These are phyloP conservation scores for Parnassius apollo DNA, from an alignment of 2,888 invertebrate species.

Conservation along the genomic window DNA sequence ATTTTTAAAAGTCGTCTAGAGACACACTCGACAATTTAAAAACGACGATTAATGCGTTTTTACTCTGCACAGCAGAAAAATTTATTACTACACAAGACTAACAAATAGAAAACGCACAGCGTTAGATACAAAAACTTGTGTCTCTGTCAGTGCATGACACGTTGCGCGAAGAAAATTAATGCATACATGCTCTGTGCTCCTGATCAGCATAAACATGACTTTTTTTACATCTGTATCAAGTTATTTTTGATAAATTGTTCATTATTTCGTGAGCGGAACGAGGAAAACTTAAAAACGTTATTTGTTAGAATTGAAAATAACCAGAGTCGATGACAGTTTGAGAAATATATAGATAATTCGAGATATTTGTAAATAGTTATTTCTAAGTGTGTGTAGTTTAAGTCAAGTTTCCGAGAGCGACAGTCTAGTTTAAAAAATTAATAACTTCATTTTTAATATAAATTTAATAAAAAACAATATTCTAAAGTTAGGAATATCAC, in stretches of 20 bases:
- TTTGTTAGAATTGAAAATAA: slow-evolving; percentile 5
- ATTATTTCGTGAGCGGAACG: slow-evolving; percentile 10
- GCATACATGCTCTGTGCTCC: slow-evolving; percentile 17
- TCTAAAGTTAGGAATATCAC: too few species aligned
- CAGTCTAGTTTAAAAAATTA: too few species aligned
- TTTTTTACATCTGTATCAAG: slow-evolving; percentile 9
- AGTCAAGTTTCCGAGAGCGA: too few species aligned
- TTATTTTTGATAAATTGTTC: slow-evolving; percentile 14
- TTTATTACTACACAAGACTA: slow-evolving; percentile 7
- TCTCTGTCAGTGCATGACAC: slow-evolving; percentile 11
- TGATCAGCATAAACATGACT: slow-evolving; percentile 25
- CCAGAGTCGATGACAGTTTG: background rate
- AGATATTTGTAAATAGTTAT: too few species aligned
- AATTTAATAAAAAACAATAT: too few species aligned
- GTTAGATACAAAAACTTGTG: slow-evolving; percentile 2
- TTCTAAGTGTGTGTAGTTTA: too few species aligned
- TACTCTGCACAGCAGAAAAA: slow-evolving; percentile 1
- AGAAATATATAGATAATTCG: background rate
- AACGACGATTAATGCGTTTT: slow-evolving; percentile 5
- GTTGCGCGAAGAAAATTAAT: slow-evolving; percentile 17
- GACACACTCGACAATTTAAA: slow-evolving; percentile 7
- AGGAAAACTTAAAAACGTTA: background rate
- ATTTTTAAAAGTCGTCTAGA: slow-evolving; percentile 6
- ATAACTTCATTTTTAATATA: too few species aligned
- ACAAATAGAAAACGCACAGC: slow-evolving; percentile 9